Percentiles rank a stretch among this genome's conserved stretches.
These are phyloP conservation scores for Prosapia bicincta DNA, from an alignment of 2,888 invertebrate species.

Conservation along the genomic window DNA sequence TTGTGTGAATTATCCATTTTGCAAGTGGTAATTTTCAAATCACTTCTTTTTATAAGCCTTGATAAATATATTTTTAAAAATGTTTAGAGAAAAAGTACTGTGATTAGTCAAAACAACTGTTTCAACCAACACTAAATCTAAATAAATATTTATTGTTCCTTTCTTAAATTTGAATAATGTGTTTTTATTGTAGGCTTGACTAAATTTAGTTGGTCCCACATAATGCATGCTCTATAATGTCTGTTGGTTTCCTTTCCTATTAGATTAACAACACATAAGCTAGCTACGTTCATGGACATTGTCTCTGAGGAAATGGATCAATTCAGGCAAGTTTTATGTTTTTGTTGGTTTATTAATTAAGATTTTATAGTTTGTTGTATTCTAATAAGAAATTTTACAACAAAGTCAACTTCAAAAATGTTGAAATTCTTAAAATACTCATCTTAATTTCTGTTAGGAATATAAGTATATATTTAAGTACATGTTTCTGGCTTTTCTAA, in stretches of 20 bases:
- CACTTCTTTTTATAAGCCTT: too few species aligned
- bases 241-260: slow-evolving; percentile 27
- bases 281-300: slow-evolving; percentile 43
- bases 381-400: neutral
- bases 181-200: neutral
- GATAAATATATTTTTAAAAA: too few species aligned
- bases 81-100: too few species aligned
- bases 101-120: too few species aligned
- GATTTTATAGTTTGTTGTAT: neutral
- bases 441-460: too few species aligned
- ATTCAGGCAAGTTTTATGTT: slow-evolving; percentile 39
- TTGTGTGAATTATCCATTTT: neutral
- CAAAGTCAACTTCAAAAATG: too few species aligned
- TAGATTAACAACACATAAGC: slow-evolving; percentile 43
- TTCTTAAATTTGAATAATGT: neutral
- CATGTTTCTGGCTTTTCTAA: too few species aligned
- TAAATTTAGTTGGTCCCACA: neutral
- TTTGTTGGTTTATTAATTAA: neutral
- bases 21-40: neutral
- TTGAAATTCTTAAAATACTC: too few species aligned
- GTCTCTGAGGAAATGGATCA: slow-evolving; percentile 42
- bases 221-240: neutral
- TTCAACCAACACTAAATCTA: too few species aligned
- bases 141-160: too few species aligned
- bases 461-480: too few species aligned